phyloP scores from a whole-genome alignment of 2,888 invertebrate genomes.

The Caenorhabditis japonica region DNA sequence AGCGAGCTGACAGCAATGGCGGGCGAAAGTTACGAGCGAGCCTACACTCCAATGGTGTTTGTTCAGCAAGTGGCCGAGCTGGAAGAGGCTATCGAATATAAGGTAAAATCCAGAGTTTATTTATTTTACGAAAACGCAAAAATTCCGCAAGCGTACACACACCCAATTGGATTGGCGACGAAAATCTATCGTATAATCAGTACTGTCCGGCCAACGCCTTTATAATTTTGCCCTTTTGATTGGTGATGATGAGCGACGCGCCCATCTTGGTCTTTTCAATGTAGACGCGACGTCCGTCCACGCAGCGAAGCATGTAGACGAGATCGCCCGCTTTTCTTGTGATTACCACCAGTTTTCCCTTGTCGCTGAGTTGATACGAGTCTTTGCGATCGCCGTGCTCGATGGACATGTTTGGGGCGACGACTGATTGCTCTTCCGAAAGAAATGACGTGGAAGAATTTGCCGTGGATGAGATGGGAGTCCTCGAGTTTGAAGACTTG shows the following conservation, averaged over 20 bases:
- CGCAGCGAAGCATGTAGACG: conserved; percentile 46
- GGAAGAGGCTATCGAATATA: conserved; percentile 97
- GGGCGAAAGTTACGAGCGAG: conserved; percentile 93
- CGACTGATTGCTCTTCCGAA: no score
- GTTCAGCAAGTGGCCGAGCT: conserved; percentile 96
- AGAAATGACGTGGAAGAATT: no score
- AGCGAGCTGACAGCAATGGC: conserved; percentile 96
- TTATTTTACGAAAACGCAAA: no score
- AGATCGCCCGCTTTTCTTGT: conserved; percentile 19
- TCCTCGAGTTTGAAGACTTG: no score
- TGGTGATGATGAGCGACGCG: conserved; percentile 25
- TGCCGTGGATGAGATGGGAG: no score
- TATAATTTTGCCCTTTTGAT: conserved; percentile 30
- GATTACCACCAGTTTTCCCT: conserved; percentile 46
- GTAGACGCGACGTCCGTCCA: conserved; percentile 46
- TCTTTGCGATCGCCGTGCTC: conserved; percentile 23
- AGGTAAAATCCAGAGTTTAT: conserved; percentile 44
- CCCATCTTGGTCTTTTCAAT: conserved; percentile 29
- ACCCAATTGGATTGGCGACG: no score
- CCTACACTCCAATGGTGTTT: conserved; percentile 86
- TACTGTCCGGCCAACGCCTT: conserved; percentile 37
- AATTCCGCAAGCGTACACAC: no score
- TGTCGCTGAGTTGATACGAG: conserved; percentile 22
- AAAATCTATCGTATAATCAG: neutral
- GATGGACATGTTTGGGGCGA: conserved; percentile 37